A percentile compares a stretch with the other conserved stretches of the same genome.
phyloP scores from a whole-genome alignment of 1,140 invertebrate species.

The Dendrolimus punctatus region DNA sequence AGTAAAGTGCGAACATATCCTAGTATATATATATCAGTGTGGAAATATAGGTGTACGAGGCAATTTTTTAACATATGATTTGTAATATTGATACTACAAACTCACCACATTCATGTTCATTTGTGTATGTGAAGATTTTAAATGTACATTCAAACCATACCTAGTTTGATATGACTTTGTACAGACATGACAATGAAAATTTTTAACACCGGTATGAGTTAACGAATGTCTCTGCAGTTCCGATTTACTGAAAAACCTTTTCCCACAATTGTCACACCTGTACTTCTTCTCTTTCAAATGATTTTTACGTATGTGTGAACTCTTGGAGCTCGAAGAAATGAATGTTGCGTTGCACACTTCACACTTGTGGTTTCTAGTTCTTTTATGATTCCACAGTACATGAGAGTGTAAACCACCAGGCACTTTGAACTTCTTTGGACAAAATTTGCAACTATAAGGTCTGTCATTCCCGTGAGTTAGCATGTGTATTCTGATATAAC shows the following conservation, averaged over 20 bases:
- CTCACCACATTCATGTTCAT: conserved; percentile 16
- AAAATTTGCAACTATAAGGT: conserved; percentile 61
- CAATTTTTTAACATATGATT: conserved; percentile 1
- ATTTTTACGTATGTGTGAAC: conserved; percentile 60
- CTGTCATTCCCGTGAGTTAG: conserved; percentile 55
- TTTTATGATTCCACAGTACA: conserved; percentile 63
- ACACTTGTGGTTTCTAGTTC: conserved; percentile 60
- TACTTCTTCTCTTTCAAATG: conserved; percentile 68
- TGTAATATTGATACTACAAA: conserved; percentile 9
- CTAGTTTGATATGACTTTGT: conserved; percentile 66
- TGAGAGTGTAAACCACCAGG: conserved; percentile 61
- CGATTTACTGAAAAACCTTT: conserved; percentile 61
- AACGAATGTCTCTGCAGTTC: conserved; percentile 59
- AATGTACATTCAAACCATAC: conserved; percentile 64
- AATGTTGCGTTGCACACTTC: conserved; percentile 63
- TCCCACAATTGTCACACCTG: conserved; percentile 57
- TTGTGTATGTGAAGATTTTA: conserved; percentile 54
- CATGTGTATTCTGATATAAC: conserved; percentile 65
- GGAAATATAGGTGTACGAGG: not conserved
- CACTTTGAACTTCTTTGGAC: conserved; percentile 67
- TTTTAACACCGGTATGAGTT: conserved; percentile 62
- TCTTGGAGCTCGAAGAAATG: conserved; percentile 58
- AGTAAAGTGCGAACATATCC: not conserved
- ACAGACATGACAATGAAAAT: conserved; percentile 63
- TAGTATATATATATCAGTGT: not conserved